Evolutionary conservation across 2,888 invertebrate genomes (phyloP).

Genomic region (Epinotia nisella): DNA sequence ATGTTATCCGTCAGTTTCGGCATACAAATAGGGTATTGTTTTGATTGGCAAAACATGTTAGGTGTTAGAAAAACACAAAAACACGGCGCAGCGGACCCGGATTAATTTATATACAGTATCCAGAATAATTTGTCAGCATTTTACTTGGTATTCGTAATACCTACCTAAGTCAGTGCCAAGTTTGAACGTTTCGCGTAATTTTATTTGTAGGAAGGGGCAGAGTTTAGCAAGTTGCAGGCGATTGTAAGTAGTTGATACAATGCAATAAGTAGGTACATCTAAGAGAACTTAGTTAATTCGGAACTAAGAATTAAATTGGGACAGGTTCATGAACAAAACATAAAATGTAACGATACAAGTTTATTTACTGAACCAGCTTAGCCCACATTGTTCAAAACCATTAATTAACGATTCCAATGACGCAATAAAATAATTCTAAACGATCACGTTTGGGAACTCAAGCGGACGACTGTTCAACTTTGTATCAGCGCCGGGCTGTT

Average conservation of each 20-base stretch:
- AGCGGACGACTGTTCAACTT: slow-evolving; percentile 48
- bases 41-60: too few relatives aligned
- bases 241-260: too few relatives aligned
- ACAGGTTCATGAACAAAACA: background rate
- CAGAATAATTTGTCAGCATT: background rate
- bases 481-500: slow-evolving; percentile 54
- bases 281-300: background rate
- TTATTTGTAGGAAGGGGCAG: too few relatives aligned
- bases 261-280: too few relatives aligned
- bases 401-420: background rate
- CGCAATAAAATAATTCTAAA: background rate
- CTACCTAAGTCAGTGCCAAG: too few relatives aligned
- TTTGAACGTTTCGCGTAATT: too few relatives aligned
- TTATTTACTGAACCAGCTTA: slow-evolving; percentile 25
- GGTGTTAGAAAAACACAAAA: too few relatives aligned
- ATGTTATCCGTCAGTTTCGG: too few relatives aligned
- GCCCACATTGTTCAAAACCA: background rate
- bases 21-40: too few relatives aligned
- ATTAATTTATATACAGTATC: slow-evolving; percentile 5
- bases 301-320: background rate
- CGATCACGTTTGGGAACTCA: background rate
- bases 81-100: too few relatives aligned
- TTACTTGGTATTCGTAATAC: background rate
- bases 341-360: background rate
- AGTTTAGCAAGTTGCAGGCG: too few relatives aligned